Percentiles rank a stretch among this genome's conserved stretches.
Conservation (phyloP, 2,797 vertebrate genomes). For the Bucorvus abyssinicus region DNA sequence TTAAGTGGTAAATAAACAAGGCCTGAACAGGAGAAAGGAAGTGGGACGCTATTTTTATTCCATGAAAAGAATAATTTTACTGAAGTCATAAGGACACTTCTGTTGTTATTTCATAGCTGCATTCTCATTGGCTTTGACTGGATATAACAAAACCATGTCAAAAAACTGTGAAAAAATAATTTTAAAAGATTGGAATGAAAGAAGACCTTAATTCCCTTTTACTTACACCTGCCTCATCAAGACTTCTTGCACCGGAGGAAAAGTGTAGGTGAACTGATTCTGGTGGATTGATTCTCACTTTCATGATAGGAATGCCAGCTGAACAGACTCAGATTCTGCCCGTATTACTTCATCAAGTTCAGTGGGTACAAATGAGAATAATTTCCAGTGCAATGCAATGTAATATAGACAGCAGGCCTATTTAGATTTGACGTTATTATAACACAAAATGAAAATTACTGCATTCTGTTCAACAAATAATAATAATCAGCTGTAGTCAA, state of each 20-base stretch:
- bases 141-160: not conserved
- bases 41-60: not conserved
- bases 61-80: not conserved
- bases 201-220: not conserved
- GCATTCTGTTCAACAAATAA: not conserved
- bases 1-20: not conserved
- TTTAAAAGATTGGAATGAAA: not conserved
- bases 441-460: not conserved
- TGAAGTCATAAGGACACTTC: not conserved
- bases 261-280: not conserved
- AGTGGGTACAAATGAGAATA: not conserved
- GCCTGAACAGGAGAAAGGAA: not conserved
- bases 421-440: not conserved
- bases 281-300: not conserved
- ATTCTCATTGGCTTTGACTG: not conserved
- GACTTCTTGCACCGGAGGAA: not conserved
- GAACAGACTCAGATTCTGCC: not conserved
- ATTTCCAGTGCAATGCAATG: not conserved
- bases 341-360: not conserved
- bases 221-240: not conserved
- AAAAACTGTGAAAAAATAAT: not conserved
- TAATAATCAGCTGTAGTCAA: not conserved
- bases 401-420: not conserved
- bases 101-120: not conserved
- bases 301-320: not conserved